Evolutionary conservation across 92 coral and sea anemone genomes (phyloP), one percentile per base, ranked within the genome.

Genomic region (Siderastrea siderea): DNA sequence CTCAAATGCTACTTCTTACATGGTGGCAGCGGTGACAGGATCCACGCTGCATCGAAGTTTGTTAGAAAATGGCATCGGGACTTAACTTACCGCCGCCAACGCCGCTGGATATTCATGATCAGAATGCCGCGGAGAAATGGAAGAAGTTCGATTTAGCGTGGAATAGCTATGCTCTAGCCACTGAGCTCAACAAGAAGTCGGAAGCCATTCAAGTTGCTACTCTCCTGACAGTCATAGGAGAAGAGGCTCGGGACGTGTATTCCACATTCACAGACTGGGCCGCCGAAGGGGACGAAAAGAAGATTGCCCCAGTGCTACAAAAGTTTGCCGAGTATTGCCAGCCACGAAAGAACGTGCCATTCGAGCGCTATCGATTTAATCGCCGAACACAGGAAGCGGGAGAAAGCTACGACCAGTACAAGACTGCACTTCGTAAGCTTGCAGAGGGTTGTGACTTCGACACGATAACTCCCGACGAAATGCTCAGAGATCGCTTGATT

Each of bases 321-420:
- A 86, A 75, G 47, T 75, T 90, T 54, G 87, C 64, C 7, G 87
- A 89, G 26, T 85, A 92, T 46, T 89, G 93, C 64, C 86, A 89
- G 68, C 93, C 91, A 11, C 87, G 87, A 68, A 93, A 79, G 75
- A 93, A 86, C 50, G 88, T 86, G 85, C 92, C 92, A 11, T 90
- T 86, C 74, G 90, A n/a, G n/a, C n/a, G n/a, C n/a, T n/a, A n/a
- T n/a, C n/a, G n/a, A n/a, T n/a, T n/a, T n/a, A n/a, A n/a, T n/a
- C n/a, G n/a, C n/a, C n/a, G n/a, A n/a, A n/a, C n/a, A n/a, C n/a
- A 90, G n/a, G n/a, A n/a, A n/a, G n/a, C n/a, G n/a, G n/a, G n/a
- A n/a, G n/a, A n/a, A n/a, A n/a, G n/a, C n/a, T n/a, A n/a, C n/a
- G n/a, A n/a, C n/a, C n/a, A n/a, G n/a, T n/a, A n/a, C n/a, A n/a